A percentile compares a stretch with the other conserved stretches of the same genome.
phyloP scores from a whole-genome alignment of 2,888 invertebrate species.

The Dioctria rufipes region DNA sequence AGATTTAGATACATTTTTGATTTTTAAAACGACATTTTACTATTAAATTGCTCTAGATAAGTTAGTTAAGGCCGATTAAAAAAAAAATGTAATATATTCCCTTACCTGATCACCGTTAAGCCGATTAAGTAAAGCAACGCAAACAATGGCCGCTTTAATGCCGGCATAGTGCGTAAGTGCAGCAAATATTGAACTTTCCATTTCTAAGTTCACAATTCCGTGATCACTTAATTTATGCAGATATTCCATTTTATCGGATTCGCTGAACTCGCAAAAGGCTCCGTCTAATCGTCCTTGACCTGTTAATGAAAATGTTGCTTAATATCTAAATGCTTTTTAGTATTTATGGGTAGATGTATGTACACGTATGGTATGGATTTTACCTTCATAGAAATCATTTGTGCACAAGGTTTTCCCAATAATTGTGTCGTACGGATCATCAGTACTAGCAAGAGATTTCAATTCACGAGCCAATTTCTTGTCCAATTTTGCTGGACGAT shows the following conservation, averaged over 20 bases:
- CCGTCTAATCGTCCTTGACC: constrained; percentile 97
- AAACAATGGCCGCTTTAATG: constrained; percentile 93
- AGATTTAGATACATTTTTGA: no score
- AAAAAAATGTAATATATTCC: background rate
- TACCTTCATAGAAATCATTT: constrained; percentile 98
- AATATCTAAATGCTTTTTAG: no score
- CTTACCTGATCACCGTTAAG: constrained; percentile 93
- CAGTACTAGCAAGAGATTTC: constrained; percentile 79
- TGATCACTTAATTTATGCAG: constrained; percentile 81
- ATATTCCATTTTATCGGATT: constrained; percentile 92
- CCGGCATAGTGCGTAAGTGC: constrained; percentile 95
- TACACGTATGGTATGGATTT: background rate
- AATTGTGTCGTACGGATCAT: constrained; percentile 89
- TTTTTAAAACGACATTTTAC: no score
- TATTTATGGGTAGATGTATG: background rate
- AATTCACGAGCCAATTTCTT: constrained; percentile 85
- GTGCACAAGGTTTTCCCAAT: constrained; percentile 96
- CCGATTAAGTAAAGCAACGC: constrained; percentile 92
- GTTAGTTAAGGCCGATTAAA: no score
- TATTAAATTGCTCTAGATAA: no score
- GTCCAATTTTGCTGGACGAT: constrained; percentile 89
- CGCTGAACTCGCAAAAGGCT: constrained; percentile 95
- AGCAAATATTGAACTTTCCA: constrained; percentile 95
- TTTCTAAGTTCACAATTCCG: constrained; percentile 96
- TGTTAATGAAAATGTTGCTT: constrained; percentile 66